phyloP scores from a whole-genome alignment of 2,113 vertebrate genomes.

The Pluvianellus socialis region DNA sequence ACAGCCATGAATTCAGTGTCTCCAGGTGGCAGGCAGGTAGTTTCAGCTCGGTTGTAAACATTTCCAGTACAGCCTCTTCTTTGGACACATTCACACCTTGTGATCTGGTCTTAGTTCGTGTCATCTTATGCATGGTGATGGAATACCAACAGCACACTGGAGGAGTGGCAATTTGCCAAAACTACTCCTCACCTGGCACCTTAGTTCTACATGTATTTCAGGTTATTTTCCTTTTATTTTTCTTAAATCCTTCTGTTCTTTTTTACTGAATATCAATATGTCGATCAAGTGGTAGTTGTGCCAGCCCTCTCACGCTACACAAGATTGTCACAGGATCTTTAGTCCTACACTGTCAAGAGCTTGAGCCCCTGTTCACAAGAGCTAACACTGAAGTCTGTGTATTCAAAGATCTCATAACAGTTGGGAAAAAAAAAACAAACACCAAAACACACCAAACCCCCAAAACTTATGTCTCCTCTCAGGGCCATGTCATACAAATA shows the following conservation, averaged over 20 bases:
- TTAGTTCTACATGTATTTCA: neutral
- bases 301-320: neutral
- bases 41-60: neutral
- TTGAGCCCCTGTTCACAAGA: neutral
- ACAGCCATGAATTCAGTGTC: neutral
- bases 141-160: neutral
- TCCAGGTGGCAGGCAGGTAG: neutral
- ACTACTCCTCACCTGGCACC: neutral
- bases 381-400: conserved; percentile 8
- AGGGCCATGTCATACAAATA: conserved; percentile 1
- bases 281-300: neutral
- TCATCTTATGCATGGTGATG: neutral
- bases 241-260: neutral
- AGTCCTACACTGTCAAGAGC: neutral
- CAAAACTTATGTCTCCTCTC: neutral
- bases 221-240: neutral
- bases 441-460: neutral
- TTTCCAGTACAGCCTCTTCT: neutral
- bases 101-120: neutral
- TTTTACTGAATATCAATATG: neutral
- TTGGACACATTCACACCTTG: neutral
- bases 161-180: neutral
- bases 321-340: neutral
- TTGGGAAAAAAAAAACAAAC: neutral
- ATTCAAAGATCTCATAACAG: neutral